A percentile compares a stretch with the other conserved stretches of the same genome.
phyloP scores from a whole-genome alignment of 2,888 invertebrate species.

The Phania funesta region DNA sequence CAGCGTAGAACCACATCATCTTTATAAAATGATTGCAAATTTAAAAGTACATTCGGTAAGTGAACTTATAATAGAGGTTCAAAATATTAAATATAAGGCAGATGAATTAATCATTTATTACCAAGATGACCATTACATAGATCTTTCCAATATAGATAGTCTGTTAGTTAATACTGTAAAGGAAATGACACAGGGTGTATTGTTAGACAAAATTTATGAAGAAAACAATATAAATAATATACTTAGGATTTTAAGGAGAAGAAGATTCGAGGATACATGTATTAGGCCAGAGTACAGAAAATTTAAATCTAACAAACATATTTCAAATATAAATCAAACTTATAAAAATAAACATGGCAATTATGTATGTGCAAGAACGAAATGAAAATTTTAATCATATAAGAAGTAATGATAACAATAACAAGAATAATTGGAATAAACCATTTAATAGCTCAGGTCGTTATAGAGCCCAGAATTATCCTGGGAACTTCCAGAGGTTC shows the following conservation, averaged over 20 bases:
- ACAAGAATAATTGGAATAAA: no score
- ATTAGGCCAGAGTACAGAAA: no score
- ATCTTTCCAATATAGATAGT: not conserved
- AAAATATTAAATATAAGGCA: not conserved
- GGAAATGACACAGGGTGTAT: not conserved
- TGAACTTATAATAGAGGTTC: not conserved
- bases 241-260: not conserved
- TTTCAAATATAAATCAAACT: not conserved
- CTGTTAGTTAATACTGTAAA: not conserved
- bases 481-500: no score
- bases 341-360: no score
- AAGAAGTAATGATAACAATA: no score
- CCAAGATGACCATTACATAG: no score
- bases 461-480: no score
- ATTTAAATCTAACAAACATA: no score
- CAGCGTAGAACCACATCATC: not conserved
- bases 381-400: no score
- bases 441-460: no score
- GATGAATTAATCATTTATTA: not conserved
- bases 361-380: no score
- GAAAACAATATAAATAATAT: not conserved
- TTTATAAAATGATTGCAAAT: not conserved
- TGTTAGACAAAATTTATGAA: constrained; percentile 6
- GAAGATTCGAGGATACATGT: no score
- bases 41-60: not conserved